Evolutionary conservation across 2,113 vertebrate species (phyloP).

Genomic region (Oreochromis aureus): DNA sequence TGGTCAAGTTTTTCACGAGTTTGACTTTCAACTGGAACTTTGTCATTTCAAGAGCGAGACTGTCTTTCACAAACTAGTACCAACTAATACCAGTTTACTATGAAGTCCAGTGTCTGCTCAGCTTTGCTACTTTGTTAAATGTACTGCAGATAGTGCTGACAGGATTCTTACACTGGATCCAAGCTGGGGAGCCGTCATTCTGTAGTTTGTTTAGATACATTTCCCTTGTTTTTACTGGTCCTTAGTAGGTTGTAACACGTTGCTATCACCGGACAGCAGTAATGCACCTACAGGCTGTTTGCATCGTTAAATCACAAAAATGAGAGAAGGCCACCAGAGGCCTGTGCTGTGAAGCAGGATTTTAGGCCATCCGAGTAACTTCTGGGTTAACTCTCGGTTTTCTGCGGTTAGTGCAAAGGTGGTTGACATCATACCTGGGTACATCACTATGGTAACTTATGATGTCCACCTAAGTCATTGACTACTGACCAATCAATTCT

Average conservation of each 20-base stretch:
- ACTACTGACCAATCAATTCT: not conserved
- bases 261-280: not conserved
- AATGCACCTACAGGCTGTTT: not conserved
- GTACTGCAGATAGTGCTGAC: not conserved
- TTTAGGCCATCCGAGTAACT: not conserved
- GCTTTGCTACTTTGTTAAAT: not conserved
- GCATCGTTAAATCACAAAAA: not conserved
- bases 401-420: not conserved
- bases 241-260: not conserved
- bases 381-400: not conserved
- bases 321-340: not conserved
- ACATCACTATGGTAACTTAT: not conserved
- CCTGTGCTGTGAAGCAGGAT: rapidly evolving
- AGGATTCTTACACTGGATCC: not conserved
- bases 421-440: not conserved
- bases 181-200: not conserved
- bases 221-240: not conserved
- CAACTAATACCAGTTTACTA: not conserved
- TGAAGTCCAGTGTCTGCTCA: not conserved
- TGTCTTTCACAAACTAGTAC: not conserved
- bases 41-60: not conserved
- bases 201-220: not conserved
- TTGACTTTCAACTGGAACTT: not conserved
- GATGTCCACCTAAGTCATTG: not conserved
- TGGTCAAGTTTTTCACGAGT: not conserved